Conservation (phyloP, 2,888 invertebrate species). For the Ctenicera cuprea region DNA sequence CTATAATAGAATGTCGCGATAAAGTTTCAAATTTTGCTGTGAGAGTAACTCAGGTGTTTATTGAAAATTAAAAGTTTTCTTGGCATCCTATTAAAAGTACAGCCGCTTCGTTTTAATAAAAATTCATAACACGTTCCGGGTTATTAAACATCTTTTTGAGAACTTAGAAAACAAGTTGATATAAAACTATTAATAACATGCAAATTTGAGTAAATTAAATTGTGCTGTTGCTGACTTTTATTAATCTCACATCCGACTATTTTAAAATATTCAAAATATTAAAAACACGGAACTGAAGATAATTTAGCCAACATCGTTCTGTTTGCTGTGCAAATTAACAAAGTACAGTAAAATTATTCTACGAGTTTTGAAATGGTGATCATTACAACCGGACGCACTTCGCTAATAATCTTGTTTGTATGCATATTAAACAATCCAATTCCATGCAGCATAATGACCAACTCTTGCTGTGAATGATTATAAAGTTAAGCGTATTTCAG, state of each 20-base stretch:
- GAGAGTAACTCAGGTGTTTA: background rate
- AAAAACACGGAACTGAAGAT: background rate
- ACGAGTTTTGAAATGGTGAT: background rate
- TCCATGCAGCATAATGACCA: conserved; percentile 11
- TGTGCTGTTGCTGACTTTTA: background rate
- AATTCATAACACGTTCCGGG: conserved; percentile 7
- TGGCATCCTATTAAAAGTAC: background rate
- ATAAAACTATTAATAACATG: conserved; percentile 20
- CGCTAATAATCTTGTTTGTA: conserved; percentile 21
- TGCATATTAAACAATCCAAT: conserved; percentile 39
- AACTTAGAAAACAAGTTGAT: background rate
- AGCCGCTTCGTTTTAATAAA: background rate
- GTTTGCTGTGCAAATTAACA: background rate
- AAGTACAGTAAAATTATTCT: background rate
- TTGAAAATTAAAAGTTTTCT: conserved; percentile 21
- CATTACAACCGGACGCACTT: background rate
- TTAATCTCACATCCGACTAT: background rate
- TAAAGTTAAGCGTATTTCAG: background rate
- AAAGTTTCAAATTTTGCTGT: background rate
- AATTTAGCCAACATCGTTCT: background rate
- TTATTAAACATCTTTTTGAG: conserved; percentile 13
- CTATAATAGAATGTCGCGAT: background rate
- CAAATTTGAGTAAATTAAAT: conserved; percentile 1
- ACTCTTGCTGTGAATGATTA: background rate
- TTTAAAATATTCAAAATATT: no score